Base-by-base conservation (phyloP, 2,888 invertebrate genomes). In the Druceiella hillmani region DNA sequence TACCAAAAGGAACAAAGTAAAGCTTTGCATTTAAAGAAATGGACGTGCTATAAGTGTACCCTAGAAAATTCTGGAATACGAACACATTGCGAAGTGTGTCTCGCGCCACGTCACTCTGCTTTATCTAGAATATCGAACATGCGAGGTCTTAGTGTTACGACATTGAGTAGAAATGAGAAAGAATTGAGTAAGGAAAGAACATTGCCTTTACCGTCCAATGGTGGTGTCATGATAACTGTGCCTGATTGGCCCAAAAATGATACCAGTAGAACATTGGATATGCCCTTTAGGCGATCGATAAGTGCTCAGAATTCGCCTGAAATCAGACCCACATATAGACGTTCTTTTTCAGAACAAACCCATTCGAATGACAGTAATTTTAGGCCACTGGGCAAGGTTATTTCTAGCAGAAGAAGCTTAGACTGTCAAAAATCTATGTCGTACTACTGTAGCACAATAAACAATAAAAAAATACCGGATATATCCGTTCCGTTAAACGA, bases 11-110 rank as follows among this genome's bases (percentile, higher is more conserved):
- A 70, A 44, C 66, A 69, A 48, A 65, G 67, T 40, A 62, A 52
- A 40, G 64, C 59, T 15, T 44, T 66, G 33, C 66, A 68, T 54
- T 53, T 66, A 48, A 69, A 70, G 49, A 74, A 73, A 33, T 85
- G 85, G 85, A 76, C 81, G 9, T 85, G 85, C 54, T 75, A 75
- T 49, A 76, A 83, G 52, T 88, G 88, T 56, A 88, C 88, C 1
- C 62, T 87, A 20, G 77, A 84, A 48, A 88, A 88, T 62, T 72
- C 78, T 34, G 75, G 75, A 1, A 74, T 76, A 16, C 68, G 76
- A 43, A 75, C 77, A 4, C 74, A 81, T 42, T 88, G 88, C 58
- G 83, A 83, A 51, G 83, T 85, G 1, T 88, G 88, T 52, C 75
- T 85, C 50, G 76, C 83, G 1, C 86, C 86, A 0, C 66, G 78